Evolutionary conservation across 2,797 vertebrate genomes (phyloP).

Genomic region (Microctenopoma stevenorrisi): DNA sequence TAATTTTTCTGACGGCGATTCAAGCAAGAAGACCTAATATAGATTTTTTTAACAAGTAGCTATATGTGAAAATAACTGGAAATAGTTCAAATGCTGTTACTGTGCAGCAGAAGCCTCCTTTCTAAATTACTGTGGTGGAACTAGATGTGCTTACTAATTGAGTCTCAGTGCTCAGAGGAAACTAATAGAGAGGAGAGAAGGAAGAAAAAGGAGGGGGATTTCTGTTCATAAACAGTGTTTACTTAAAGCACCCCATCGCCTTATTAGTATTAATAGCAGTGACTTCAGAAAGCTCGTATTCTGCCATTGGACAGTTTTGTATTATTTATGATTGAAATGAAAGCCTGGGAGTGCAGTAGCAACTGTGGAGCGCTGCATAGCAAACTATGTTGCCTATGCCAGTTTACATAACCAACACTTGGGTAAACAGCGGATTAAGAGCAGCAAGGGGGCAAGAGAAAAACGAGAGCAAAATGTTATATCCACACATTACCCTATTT

Average conservation of each 20-base stretch:
- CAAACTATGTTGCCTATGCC: conserved; percentile 71
- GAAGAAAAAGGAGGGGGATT: conserved; percentile 19
- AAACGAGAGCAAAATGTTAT: conserved; percentile 69
- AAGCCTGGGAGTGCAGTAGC: conserved; percentile 69
- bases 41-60: conserved; percentile 46
- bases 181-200: conserved; percentile 31
- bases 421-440: conserved; percentile 75
- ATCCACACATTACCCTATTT: conserved; percentile 61
- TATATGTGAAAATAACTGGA: conserved; percentile 36
- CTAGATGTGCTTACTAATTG: conserved; percentile 70
- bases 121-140: conserved; percentile 43
- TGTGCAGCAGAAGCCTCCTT: conserved; percentile 35
- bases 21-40: conserved; percentile 46
- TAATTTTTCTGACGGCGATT: conserved; percentile 53
- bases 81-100: conserved; percentile 46
- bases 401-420: conserved; percentile 76
- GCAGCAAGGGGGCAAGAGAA: conserved; percentile 35
- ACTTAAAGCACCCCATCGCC: conserved; percentile 74
- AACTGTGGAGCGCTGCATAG: conserved; percentile 68
- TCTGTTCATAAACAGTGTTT: conserved; percentile 79
- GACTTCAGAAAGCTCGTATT: conserved; percentile 84
- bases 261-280: conserved; percentile 86
- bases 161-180: conserved; percentile 56
- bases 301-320: conserved; percentile 82
- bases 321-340: conserved; percentile 84